Base-by-base conservation (phyloP, 2,797 vertebrate genomes). In the Ciconia nigra region DNA sequence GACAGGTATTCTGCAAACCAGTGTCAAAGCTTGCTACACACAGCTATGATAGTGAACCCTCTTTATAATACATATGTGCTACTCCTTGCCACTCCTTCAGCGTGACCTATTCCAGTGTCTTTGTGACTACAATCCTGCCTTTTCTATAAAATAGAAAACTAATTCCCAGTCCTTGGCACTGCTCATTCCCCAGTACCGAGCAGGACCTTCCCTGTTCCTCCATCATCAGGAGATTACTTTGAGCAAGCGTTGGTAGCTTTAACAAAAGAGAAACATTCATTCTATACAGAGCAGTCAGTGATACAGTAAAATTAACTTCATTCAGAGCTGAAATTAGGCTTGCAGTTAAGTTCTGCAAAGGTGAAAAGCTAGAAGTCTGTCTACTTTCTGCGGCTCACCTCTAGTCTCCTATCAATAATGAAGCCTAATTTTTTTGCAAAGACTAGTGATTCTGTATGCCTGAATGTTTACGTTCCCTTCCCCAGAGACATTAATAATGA, bases 251-350 rank as follows among this genome's bases (percentile, higher is more conserved):
- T 81, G 83, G 52, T 76, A 90, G 39, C 39, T 89, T 84, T 87
- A 88, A 67, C 25, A 96, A 94, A 92, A 89, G 49, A 41, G 49
- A 29, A 59, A 87, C 82, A 91, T 55, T 79, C 0, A 1, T 59
- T 66, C 62, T 82, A 20, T 62, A 52, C 10, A 74, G 65, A 71
- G 42, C 65, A 90, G 61, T 51, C 69, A 63, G 69, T 14, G n/a
- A 93, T 70, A 67, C 80, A 73, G 65, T 90, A 90, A 91, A 87
- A 94, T 93, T 51, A 49, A 65, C 65, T 87, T 89, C 41, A 76
- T 55, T 95, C 46, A 62, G 47, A 77, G 28, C 59, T 89, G 80
- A 91, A 81, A 90, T 87, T 82, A 90, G 55, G 37, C 25, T 82
- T 90, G 59, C 76, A 73, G 63, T 83, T 93, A 90, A 82, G 49